A percentile compares a stretch with the other conserved stretches of the same genome.
phyloP scores from a whole-genome alignment of 2,113 vertebrate species.

The Tupaia chinensis region DNA sequence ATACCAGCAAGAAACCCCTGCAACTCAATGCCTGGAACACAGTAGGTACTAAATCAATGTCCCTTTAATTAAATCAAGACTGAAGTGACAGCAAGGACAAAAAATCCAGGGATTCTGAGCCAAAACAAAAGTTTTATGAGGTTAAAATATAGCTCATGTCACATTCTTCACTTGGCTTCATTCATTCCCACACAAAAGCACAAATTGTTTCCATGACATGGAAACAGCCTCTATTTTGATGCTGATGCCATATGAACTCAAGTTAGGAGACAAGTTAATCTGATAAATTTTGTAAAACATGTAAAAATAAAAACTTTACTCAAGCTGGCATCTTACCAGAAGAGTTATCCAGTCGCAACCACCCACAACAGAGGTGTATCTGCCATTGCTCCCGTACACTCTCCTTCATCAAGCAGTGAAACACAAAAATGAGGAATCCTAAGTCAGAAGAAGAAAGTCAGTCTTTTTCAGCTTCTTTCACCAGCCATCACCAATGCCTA shows the following conservation, averaged over 20 bases:
- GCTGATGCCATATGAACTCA: background rate
- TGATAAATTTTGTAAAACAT: background rate
- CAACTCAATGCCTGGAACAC: background rate
- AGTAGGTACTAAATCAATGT: background rate
- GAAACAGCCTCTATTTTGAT: constrained; percentile 39
- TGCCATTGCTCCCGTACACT: constrained; percentile 92
- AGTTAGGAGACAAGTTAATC: constrained; percentile 44
- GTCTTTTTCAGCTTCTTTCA: constrained; percentile 31
- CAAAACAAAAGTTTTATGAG: constrained; percentile 8
- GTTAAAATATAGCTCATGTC: constrained; percentile 41
- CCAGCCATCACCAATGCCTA: background rate
- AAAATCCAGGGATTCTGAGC: constrained; percentile 20
- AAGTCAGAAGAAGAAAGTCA: constrained; percentile 52
- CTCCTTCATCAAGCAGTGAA: constrained; percentile 95
- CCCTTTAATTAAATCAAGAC: constrained; percentile 49
- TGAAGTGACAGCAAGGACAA: constrained; percentile 31
- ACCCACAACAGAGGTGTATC: constrained; percentile 88
- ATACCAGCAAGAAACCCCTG: background rate
- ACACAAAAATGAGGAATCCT: constrained; percentile 95
- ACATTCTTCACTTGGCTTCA: constrained; percentile 42
- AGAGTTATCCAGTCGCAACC: constrained; percentile 85
- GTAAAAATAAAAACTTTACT: constrained; percentile 48
- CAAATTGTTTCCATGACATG: constrained; percentile 27
- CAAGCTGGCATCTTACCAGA: constrained; percentile 87
- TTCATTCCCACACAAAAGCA: constrained; percentile 39